phyloP scores from a whole-genome alignment of 2,113 vertebrate genomes.

The Corapipo altera region DNA sequence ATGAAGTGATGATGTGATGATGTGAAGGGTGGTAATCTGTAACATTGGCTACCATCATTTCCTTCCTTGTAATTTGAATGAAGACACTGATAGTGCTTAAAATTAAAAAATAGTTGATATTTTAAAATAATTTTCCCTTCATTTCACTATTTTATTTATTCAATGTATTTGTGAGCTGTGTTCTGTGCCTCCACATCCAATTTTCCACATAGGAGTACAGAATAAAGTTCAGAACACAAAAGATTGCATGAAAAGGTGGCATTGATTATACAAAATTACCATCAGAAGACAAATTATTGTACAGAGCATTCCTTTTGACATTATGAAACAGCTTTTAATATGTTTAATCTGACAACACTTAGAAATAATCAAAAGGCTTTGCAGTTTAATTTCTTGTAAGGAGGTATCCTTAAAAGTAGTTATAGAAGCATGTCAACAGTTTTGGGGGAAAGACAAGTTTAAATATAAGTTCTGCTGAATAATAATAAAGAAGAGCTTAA shows the following conservation, averaged over 20 bases:
- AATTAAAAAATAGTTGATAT: background rate
- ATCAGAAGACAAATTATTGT: conserved; percentile 5
- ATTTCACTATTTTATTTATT: background rate
- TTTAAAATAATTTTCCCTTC: background rate
- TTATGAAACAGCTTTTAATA: conserved; percentile 21
- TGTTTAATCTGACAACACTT: conserved; percentile 12
- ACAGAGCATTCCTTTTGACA: conserved; percentile 13
- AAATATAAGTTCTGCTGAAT: background rate
- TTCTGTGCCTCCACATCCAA: conserved; percentile 28
- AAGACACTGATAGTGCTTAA: background rate
- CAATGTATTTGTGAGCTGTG: background rate
- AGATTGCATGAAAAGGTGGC: background rate
- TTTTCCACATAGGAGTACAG: conserved; percentile 11
- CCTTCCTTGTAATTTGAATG: background rate
- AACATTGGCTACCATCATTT: background rate
- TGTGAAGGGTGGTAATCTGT: background rate
- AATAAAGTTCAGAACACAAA: conserved; percentile 45
- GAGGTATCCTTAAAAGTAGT: background rate
- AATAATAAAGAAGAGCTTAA: background rate
- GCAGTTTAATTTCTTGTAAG: background rate
- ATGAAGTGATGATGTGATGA: background rate
- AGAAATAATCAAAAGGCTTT: conserved; percentile 1
- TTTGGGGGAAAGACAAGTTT: background rate
- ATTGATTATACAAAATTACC: conserved; percentile 48
- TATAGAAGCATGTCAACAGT: background rate